A percentile compares a stretch with the other conserved stretches of the same genome.
These are phyloP conservation scores for Saxicola maurus DNA, from an alignment of 2,797 vertebrate genomes.

Conservation along the genomic window DNA sequence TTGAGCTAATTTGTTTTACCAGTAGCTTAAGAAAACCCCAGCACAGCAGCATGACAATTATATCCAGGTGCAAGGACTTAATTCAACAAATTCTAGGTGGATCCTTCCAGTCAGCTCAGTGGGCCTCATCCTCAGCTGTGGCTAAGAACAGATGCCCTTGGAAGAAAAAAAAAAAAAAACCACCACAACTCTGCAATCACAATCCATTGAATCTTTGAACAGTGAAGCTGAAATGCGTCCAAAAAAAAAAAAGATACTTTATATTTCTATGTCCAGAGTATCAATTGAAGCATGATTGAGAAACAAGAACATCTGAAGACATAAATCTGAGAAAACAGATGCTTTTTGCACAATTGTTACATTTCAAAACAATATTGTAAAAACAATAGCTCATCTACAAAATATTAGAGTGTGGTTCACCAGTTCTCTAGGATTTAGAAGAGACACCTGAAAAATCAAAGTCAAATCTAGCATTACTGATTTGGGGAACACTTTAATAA, in stretches of 20 bases:
- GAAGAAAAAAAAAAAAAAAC: slow-evolving; percentile 36
- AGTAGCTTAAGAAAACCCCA: slow-evolving; percentile 89
- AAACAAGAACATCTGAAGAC: not conserved
- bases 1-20: slow-evolving; percentile 93
- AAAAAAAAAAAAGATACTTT: slow-evolving; percentile 16
- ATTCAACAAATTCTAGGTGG: slow-evolving; percentile 97
- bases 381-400: not conserved
- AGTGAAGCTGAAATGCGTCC: slow-evolving; percentile 78
- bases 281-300: not conserved
- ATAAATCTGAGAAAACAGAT: slow-evolving; percentile 4
- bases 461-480: not conserved
- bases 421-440: not conserved
- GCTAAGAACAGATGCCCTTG: slow-evolving; percentile 90
- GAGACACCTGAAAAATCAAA: not conserved
- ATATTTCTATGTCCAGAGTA: slow-evolving; percentile 18
- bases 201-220: slow-evolving; percentile 74
- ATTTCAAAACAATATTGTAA: not conserved
- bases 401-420: not conserved
- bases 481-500: not conserved
- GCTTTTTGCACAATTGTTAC: not conserved
- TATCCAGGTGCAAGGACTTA: slow-evolving; percentile 97
- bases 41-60: slow-evolving; percentile 95
- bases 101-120: slow-evolving; percentile 81
- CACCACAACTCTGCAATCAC: slow-evolving; percentile 53
- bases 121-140: slow-evolving; percentile 80